Evolutionary conservation across 1,140 invertebrate species (phyloP).

Genomic region (Globodera ellingtonae): DNA sequence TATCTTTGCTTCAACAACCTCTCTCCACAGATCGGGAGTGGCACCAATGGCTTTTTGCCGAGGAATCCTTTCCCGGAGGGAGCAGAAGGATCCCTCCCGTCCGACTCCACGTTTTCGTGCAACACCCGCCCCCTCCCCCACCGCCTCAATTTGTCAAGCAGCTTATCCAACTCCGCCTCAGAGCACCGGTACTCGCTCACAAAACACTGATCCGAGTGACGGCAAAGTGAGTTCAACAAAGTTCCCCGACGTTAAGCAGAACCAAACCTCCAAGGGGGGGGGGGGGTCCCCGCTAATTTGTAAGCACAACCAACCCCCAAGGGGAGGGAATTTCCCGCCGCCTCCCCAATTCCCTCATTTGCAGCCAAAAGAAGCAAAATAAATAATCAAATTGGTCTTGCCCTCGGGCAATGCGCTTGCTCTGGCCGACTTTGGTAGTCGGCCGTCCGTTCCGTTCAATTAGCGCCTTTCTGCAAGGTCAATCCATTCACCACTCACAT

Average conservation of each 20-base stretch:
- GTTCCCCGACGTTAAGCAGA: constrained; percentile 4
- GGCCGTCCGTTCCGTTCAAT: constrained; percentile 14
- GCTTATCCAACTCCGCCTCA: constrained; percentile 23
- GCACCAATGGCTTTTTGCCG: constrained; percentile 36
- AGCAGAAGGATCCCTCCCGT: constrained; percentile 31
- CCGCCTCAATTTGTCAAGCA: constrained; percentile 35
- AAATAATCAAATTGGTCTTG: neutral
- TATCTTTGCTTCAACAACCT: constrained; percentile 6
- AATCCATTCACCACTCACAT: neutral
- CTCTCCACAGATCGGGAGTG: constrained; percentile 1
- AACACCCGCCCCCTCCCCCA: constrained; percentile 6
- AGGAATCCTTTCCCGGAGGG: constrained; percentile 25
- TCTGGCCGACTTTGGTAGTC: neutral
- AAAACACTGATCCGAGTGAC: constrained; percentile 40
- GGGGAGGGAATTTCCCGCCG: neutral
- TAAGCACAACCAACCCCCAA: constrained; percentile 6
- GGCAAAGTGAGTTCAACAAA: constrained; percentile 39
- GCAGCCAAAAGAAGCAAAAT: constrained; percentile 9
- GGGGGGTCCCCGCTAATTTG: neutral
- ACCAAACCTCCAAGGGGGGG: neutral
- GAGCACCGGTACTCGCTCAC: constrained; percentile 32
- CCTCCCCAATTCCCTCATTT: neutral
- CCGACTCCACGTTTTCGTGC: constrained; percentile 16
- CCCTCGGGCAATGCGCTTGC: neutral
- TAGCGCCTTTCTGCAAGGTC: constrained; percentile 10